Percentiles rank a stretch among this genome's conserved stretches.
These are phyloP conservation scores for Ypsolopha scabrella DNA, from an alignment of 2,888 invertebrate species.

Conservation along the genomic window DNA sequence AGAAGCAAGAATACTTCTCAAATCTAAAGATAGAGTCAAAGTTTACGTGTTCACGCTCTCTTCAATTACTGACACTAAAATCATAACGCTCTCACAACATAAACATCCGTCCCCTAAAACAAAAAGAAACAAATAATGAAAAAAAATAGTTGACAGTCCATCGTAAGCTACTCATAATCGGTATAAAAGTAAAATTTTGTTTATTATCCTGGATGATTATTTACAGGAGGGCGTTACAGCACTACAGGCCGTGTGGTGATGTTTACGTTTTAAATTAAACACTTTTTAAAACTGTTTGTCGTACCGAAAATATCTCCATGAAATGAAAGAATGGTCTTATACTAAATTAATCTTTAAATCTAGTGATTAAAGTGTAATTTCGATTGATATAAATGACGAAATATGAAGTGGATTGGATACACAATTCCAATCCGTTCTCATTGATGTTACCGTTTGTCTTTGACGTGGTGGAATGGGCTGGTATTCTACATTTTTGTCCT, in stretches of 20 bases:
- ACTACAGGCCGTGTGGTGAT: slow-evolving; percentile 51
- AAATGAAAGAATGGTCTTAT: no score
- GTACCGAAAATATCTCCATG: slow-evolving; percentile 19
- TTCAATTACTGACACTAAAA: slow-evolving; percentile 63
- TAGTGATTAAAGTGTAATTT: no score
- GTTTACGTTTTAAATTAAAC: slow-evolving; percentile 54
- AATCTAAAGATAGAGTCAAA: not conserved
- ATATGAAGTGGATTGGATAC: no score
- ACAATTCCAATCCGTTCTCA: no score
- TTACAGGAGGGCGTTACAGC: slow-evolving; percentile 32
- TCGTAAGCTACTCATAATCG: slow-evolving; percentile 58
- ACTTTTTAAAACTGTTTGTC: slow-evolving; percentile 28
- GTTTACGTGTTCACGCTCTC: slow-evolving; percentile 57
- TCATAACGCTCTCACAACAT: slow-evolving; percentile 59
- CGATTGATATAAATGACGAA: no score
- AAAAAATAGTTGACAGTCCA: slow-evolving; percentile 59
- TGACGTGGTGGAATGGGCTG: no score
- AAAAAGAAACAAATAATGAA: slow-evolving; percentile 32
- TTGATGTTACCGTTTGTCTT: no score
- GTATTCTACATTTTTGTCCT: no score
- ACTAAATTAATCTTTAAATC: no score
- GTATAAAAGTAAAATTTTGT: slow-evolving; percentile 34
- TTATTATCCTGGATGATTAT: slow-evolving; percentile 39
- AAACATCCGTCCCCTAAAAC: slow-evolving; percentile 27
- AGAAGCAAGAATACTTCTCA: not conserved